Percentiles rank a stretch among this genome's conserved stretches.
These are phyloP conservation scores for Muraenolepis orangiensis DNA, from an alignment of 2,797 vertebrate genomes.

Conservation along the genomic window DNA sequence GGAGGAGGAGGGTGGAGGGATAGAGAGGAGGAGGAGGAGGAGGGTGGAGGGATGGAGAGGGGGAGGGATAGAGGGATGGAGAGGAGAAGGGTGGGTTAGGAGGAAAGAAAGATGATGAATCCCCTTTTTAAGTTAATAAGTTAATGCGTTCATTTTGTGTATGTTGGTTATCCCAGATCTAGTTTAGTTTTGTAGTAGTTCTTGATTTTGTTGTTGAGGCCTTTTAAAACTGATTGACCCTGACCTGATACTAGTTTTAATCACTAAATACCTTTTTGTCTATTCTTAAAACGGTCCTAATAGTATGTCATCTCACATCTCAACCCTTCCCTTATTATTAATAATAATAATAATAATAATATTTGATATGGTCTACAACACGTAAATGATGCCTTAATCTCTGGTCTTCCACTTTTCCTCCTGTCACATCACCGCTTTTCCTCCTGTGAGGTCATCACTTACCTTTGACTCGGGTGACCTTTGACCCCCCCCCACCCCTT, in stretches of 20 bases:
- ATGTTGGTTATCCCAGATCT: too few relatives aligned
- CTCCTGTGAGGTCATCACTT: constrained; percentile 14
- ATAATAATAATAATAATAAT: too few relatives aligned
- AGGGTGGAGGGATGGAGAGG: too few relatives aligned
- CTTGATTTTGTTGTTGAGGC: neutral
- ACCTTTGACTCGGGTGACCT: neutral
- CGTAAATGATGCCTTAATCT: neutral
- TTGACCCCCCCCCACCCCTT: too few relatives aligned
- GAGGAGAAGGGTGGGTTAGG: too few relatives aligned
- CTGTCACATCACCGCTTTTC: neutral
- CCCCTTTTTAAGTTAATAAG: too few relatives aligned
- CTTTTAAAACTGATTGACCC: neutral
- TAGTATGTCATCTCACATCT: neutral
- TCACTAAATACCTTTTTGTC: neutral
- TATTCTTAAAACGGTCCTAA: neutral
- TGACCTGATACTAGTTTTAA: neutral
- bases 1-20: too few relatives aligned
- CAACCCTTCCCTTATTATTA: neutral
- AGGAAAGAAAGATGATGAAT: too few relatives aligned
- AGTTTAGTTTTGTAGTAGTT: neutral
- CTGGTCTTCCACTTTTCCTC: neutral
- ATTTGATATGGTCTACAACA: neutral
- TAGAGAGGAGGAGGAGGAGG: too few relatives aligned
- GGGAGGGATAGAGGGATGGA: too few relatives aligned
- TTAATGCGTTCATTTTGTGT: too few relatives aligned